Evolutionary conservation across 2,113 vertebrate genomes (phyloP).

Genomic region (Martes martes): DNA sequence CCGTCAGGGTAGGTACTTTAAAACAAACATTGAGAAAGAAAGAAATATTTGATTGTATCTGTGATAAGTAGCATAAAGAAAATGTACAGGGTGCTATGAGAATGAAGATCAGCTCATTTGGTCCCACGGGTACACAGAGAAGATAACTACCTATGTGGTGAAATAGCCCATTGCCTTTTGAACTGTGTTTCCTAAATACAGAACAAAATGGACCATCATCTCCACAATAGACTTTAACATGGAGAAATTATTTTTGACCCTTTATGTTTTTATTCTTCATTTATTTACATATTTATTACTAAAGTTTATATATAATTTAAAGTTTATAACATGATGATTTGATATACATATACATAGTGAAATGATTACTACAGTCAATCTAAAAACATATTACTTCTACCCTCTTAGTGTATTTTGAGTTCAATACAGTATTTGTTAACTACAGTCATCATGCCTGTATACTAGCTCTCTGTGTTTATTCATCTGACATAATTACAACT

Average conservation of each 20-base stretch:
- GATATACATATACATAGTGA: neutral
- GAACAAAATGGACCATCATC: neutral
- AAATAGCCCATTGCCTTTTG: neutral
- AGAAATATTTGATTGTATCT: neutral
- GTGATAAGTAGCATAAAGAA: neutral
- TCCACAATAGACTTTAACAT: neutral
- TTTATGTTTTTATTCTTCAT: neutral
- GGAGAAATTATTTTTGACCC: neutral
- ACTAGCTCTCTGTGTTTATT: neutral
- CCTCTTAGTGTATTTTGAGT: neutral
- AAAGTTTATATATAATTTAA: neutral
- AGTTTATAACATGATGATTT: neutral
- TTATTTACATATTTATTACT: neutral
- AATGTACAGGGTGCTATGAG: neutral
- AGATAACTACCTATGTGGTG: neutral
- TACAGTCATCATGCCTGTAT: neutral
- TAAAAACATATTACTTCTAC: neutral
- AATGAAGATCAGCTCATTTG: neutral
- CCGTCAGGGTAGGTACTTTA: neutral
- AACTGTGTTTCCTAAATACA: neutral
- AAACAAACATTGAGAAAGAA: neutral
- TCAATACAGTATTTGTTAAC: neutral
- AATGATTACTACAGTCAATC: neutral
- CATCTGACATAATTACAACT: neutral
- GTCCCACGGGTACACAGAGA: neutral